A percentile compares a stretch with the other conserved stretches of the same genome.
Evolutionary conservation across 2,888 invertebrate genomes (phyloP).

Genomic region (Chirona hameri): DNA sequence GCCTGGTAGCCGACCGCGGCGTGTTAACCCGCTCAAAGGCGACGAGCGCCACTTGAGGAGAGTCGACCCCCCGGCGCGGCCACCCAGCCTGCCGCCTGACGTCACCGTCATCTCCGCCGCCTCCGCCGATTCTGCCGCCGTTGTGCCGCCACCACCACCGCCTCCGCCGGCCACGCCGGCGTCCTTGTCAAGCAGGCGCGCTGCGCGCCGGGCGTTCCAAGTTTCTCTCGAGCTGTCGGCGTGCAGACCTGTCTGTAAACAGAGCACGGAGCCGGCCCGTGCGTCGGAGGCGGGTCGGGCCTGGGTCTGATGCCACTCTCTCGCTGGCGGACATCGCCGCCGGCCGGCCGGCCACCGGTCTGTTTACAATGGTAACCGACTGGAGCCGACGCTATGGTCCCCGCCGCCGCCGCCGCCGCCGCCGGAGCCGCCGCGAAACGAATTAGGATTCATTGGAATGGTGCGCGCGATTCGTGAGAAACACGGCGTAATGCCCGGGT

Average conservation of each 20-base stretch:
- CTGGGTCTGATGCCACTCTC: too few species aligned
- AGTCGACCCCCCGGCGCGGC: not conserved
- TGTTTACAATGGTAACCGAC: not conserved
- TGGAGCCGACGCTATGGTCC: not conserved
- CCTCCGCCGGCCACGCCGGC: not conserved
- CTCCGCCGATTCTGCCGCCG: not conserved
- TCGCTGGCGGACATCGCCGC: not conserved
- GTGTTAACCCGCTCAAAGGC: not conserved
- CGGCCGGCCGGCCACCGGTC: not conserved
- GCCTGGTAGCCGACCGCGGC: not conserved
- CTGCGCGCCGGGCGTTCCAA: not conserved
- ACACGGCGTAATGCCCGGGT: not conserved
- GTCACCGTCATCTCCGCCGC: not conserved
- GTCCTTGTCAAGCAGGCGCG: not conserved
- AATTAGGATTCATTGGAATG: conserved; percentile 13
- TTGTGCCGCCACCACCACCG: too few species aligned
- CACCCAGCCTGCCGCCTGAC: not conserved
- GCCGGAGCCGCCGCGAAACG: not conserved
- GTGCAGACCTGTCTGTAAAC: not conserved
- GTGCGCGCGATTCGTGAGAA: not conserved
- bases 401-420: not conserved
- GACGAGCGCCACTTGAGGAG: not conserved
- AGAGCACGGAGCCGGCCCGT: not conserved
- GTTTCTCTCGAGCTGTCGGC: not conserved
- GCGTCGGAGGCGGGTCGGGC: not conserved